Conservation (phyloP, 2,797 vertebrate genomes). For the Danio choprae region DNA sequence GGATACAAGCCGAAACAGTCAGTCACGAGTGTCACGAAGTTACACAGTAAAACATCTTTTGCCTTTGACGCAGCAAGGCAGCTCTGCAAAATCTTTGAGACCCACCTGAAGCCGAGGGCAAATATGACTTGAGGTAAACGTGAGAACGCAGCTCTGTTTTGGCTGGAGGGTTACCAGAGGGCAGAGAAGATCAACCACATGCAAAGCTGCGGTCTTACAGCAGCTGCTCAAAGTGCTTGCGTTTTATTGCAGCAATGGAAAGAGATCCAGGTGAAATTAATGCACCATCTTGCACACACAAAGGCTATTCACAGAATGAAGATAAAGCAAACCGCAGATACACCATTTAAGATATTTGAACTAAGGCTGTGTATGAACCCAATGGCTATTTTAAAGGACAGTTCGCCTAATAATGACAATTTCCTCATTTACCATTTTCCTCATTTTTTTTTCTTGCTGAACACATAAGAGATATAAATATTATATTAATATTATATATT, state of each 20-base stretch:
- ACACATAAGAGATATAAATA: too few species aligned
- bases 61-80: slow-evolving; percentile 2
- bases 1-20: not conserved
- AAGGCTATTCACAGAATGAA: slow-evolving; percentile 54
- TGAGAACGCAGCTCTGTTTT: slow-evolving; percentile 25
- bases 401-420: too few species aligned
- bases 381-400: not conserved
- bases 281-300: slow-evolving; percentile 35
- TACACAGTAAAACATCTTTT: not conserved
- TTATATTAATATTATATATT: too few species aligned
- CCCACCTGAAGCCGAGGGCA: not conserved
- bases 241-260: slow-evolving; percentile 17
- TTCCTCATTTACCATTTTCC: too few species aligned
- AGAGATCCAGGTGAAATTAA: slow-evolving; percentile 23
- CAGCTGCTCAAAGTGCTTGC: not conserved
- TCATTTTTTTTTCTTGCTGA: too few species aligned
- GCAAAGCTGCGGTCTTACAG: slow-evolving; percentile 62
- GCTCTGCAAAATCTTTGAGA: not conserved
- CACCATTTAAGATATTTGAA: not conserved
- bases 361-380: not conserved
- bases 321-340: slow-evolving; percentile 60
- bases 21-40: not conserved
- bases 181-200: slow-evolving; percentile 44
- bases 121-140: not conserved
- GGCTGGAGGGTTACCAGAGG: slow-evolving; percentile 2